Percentiles rank a stretch among this genome's conserved stretches.
Conservation (phyloP, 2,797 vertebrate species). For the Staurois parvus region DNA sequence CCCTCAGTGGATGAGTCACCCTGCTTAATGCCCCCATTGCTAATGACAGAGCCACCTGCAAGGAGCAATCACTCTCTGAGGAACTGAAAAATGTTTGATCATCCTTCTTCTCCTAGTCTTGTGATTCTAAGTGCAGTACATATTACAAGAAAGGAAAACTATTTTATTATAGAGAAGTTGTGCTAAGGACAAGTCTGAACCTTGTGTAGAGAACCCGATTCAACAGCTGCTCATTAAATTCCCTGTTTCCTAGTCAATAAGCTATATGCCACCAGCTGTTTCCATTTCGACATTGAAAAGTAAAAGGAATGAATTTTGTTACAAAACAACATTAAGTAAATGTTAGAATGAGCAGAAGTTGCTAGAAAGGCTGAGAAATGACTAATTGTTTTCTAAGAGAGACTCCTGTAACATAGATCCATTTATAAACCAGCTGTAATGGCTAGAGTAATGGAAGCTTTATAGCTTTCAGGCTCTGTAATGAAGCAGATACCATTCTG, state of each 20-base stretch:
- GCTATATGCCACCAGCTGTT: slow-evolving; percentile 56
- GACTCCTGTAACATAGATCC: not conserved
- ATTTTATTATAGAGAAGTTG: slow-evolving; percentile 46
- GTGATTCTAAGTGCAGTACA: slow-evolving; percentile 20
- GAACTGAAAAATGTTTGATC: slow-evolving; percentile 5
- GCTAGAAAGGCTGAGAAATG: not conserved
- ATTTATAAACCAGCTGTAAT: not conserved
- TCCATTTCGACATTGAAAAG: slow-evolving; percentile 53
- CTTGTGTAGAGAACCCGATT: slow-evolving; percentile 47
- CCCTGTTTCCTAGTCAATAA: slow-evolving; percentile 57
- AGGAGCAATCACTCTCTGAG: slow-evolving; percentile 22
- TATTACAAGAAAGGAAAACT: slow-evolving; percentile 30
- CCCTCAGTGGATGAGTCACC: slow-evolving; percentile 24
- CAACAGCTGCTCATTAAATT: slow-evolving; percentile 59
- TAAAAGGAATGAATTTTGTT: slow-evolving; percentile 54
- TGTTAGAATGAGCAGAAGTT: slow-evolving; percentile 31
- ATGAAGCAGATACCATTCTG: not conserved
- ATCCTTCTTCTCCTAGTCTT: slow-evolving; percentile 7
- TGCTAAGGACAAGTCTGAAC: slow-evolving; percentile 51
- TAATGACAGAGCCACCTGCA: slow-evolving; percentile 40
- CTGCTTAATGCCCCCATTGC: not conserved
- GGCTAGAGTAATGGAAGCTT: not conserved
- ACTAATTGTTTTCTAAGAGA: slow-evolving; percentile 17
- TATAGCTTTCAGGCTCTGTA: not conserved
- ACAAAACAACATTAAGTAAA: slow-evolving; percentile 56